Percentiles rank a stretch among this genome's conserved stretches.
Conservation (phyloP, 1,140 invertebrate genomes). For the Philotrypesis tridentata region DNA sequence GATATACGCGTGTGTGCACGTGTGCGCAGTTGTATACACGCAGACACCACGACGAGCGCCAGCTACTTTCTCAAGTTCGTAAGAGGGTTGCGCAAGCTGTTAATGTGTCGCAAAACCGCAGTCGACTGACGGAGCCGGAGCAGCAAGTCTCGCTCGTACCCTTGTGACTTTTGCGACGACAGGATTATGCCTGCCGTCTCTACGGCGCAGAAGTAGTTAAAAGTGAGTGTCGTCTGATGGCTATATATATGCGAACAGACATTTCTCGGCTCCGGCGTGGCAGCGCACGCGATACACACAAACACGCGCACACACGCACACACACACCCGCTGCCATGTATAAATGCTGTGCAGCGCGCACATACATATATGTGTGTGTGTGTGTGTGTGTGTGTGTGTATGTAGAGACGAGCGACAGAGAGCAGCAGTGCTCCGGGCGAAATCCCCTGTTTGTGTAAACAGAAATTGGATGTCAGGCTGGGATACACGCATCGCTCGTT, state of each 20-base stretch:
- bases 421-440: background rate
- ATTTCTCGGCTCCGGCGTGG: background rate
- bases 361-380: too few species aligned
- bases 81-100: constrained; percentile 31
- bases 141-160: background rate
- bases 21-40: background rate
- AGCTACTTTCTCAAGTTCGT: constrained; percentile 51
- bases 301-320: background rate
- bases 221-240: constrained; percentile 43
- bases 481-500: background rate
- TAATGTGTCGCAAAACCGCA: constrained; percentile 12
- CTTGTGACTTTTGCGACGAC: constrained; percentile 12
- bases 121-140: background rate
- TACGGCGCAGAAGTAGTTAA: constrained; percentile 45
- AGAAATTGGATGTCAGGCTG: constrained; percentile 14
- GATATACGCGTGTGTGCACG: too few species aligned
- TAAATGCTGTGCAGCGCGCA: too few species aligned
- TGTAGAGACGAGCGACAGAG: background rate
- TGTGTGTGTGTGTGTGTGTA: too few species aligned
- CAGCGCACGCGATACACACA: background rate
- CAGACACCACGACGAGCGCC: background rate
- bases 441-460: constrained; percentile 24
- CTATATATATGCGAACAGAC: background rate
- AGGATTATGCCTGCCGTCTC: constrained; percentile 44
- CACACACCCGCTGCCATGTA: too few species aligned